Evolutionary conservation across 2,113 vertebrate genomes (phyloP).

Genomic region (Sisor rabdophorus): DNA sequence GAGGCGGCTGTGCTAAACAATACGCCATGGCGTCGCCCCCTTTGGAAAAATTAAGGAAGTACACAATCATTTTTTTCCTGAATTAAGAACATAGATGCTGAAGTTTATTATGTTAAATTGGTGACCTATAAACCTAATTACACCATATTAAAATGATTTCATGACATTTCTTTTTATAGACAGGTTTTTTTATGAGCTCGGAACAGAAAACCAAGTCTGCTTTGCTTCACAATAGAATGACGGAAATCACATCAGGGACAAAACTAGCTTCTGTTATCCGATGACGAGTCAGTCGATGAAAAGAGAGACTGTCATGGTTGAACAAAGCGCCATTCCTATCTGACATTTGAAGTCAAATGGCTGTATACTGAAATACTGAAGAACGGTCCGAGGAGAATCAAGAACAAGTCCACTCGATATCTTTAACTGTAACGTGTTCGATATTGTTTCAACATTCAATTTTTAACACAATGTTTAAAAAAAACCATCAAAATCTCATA

Average conservation of each 20-base stretch:
- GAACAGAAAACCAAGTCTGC: conserved; percentile 1
- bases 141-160: too few species aligned
- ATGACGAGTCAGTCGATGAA: conserved; percentile 58
- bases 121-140: too few species aligned
- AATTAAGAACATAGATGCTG: too few species aligned
- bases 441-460: too few species aligned
- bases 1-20: too few species aligned
- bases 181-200: not conserved
- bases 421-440: not conserved
- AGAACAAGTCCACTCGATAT: not conserved
- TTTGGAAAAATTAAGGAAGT: too few species aligned
- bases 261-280: conserved; percentile 57
- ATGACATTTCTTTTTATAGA: conserved; percentile 1
- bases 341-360: conserved; percentile 63
- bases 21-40: too few species aligned
- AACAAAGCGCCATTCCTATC: conserved; percentile 61
- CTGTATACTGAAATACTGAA: conserved; percentile 57
- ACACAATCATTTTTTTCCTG: too few species aligned
- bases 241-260: conserved; percentile 34
- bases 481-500: too few species aligned
- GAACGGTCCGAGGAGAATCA: too few species aligned
- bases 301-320: conserved; percentile 59
- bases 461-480: too few species aligned
- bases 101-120: too few species aligned
- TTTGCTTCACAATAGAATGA: conserved; percentile 28